Evolutionary conservation across 2,113 vertebrate species (phyloP).

Genomic region (Helogale parvula): DNA sequence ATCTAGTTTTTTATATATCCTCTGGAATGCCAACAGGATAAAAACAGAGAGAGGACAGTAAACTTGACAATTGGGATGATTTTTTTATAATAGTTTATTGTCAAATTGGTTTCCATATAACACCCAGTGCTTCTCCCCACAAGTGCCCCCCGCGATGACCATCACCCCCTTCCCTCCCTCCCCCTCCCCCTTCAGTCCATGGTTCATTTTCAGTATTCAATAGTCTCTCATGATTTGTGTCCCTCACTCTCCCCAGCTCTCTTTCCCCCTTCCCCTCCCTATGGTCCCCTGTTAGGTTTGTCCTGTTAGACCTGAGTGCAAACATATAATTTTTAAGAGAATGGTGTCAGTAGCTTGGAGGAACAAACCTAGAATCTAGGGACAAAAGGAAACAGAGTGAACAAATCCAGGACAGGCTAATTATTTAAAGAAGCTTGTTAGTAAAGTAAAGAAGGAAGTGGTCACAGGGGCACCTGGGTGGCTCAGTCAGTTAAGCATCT

Average conservation of each 20-base stretch:
- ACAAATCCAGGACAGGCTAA: not conserved
- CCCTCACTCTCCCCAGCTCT: too few species aligned
- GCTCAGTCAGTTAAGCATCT: too few species aligned
- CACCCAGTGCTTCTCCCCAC: too few species aligned
- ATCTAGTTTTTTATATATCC: not conserved
- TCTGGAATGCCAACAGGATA: not conserved
- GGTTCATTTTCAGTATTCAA: too few species aligned
- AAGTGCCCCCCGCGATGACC: too few species aligned
- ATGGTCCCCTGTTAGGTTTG: too few species aligned
- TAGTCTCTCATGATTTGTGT: too few species aligned
- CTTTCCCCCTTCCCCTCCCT: too few species aligned
- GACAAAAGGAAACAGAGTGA: not conserved
- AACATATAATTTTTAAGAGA: not conserved
- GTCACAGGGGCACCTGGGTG: not conserved
- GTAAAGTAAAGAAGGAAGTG: not conserved
- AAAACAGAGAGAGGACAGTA: not conserved
- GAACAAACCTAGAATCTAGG: not conserved
- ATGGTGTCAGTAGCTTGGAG: not conserved
- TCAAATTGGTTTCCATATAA: too few species aligned
- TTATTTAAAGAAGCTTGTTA: not conserved
- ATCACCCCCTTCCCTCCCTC: too few species aligned
- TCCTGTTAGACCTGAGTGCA: too few species aligned
- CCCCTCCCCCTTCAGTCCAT: too few species aligned
- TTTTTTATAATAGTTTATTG: not conserved
- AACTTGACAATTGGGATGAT: not conserved